These are phyloP conservation scores for Ochotona princeps DNA, from an alignment of 2,113 vertebrate species.

Conservation along the genomic window DNA sequence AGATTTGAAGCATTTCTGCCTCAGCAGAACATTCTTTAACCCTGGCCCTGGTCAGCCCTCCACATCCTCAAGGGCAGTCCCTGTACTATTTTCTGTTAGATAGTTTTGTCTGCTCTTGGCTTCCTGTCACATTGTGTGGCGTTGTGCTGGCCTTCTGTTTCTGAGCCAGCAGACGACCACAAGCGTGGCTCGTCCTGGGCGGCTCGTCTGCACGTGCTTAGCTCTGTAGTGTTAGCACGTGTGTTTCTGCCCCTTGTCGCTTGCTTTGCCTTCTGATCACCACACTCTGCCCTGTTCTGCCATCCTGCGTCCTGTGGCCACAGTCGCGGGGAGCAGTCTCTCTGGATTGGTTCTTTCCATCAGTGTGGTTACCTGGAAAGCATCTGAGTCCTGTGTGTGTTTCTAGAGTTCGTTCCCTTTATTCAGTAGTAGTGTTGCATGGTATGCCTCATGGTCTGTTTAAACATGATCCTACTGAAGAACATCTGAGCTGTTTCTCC, in stretches of 20 bases:
- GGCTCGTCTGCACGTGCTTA: fast-evolving
- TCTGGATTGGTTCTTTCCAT: neutral
- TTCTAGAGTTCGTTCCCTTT: neutral
- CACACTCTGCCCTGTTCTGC: neutral
- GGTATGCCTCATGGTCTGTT: fast-evolving
- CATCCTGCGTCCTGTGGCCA: too few species aligned
- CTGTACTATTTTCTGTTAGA: neutral
- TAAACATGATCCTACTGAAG: neutral
- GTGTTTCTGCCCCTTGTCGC: neutral
- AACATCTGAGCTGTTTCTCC: neutral
- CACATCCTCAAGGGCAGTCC: fast-evolving
- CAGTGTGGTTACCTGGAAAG: too few species aligned
- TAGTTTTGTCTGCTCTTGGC: neutral
- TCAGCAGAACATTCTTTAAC: neutral
- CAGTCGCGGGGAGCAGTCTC: too few species aligned
- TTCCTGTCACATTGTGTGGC: neutral
- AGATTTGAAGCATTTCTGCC: neutral
- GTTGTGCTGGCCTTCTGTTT: neutral
- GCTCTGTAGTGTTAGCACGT: neutral
- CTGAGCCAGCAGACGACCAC: neutral
- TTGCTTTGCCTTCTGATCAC: too few species aligned
- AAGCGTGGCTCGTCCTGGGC: fast-evolving
- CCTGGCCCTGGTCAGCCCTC: too few species aligned
- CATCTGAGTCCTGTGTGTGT: neutral
- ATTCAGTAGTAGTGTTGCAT: too few species aligned